phyloP scores from a whole-genome alignment of 2,113 vertebrate species.

The Macroglossus sobrinus region DNA sequence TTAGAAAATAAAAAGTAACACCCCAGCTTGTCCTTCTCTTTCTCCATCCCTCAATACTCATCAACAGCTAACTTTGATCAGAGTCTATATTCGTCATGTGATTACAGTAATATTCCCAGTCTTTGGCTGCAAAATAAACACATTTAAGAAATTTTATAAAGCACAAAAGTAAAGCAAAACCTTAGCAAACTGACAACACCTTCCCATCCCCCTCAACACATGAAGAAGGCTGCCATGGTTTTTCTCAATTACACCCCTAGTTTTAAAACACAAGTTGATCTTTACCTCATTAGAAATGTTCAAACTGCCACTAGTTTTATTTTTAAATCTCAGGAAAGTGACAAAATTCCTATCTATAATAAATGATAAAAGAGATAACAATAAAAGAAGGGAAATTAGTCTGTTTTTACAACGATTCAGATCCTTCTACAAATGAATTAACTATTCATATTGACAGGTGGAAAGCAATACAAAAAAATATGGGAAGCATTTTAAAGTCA shows the following conservation, averaged over 20 bases:
- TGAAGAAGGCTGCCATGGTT: neutral
- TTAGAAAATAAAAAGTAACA: neutral
- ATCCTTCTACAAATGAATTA: neutral
- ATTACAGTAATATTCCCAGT: neutral
- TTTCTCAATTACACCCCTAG: neutral
- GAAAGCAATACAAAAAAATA: neutral
- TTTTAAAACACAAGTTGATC: conserved; percentile 17
- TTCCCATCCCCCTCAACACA: neutral
- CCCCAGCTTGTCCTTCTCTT: neutral
- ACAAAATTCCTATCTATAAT: neutral
- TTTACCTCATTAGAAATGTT: neutral
- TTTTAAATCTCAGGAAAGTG: neutral
- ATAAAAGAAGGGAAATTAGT: neutral
- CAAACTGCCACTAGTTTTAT: neutral
- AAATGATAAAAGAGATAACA: neutral
- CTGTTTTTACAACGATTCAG: neutral
- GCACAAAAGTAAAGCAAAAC: neutral
- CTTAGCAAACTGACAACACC: neutral
- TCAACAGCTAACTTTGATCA: neutral
- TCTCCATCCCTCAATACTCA: neutral
- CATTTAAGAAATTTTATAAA: neutral
- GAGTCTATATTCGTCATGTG: neutral
- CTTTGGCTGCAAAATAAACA: neutral
- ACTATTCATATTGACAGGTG: neutral
- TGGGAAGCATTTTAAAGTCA: neutral